Percentiles rank a stretch among this genome's conserved stretches.
Conservation (phyloP, 64 coral and sea anemone genomes). For the Dendrophyllia cribrosa region DNA sequence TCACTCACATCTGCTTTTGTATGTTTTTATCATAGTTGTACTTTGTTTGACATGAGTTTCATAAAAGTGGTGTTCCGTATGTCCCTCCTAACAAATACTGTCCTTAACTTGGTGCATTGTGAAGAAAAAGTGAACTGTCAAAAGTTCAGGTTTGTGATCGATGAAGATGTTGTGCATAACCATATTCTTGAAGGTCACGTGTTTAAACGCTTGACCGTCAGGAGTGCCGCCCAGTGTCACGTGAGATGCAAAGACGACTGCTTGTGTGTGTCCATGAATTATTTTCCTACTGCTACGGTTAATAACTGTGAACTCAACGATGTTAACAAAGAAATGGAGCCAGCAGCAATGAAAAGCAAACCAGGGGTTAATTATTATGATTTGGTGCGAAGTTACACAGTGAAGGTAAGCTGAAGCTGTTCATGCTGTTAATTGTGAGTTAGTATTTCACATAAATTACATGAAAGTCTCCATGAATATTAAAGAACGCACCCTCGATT, state of each 20-base stretch:
- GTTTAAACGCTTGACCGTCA: too few species aligned
- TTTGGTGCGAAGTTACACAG: too few species aligned
- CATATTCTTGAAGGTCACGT: background rate
- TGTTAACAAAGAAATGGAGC: too few species aligned
- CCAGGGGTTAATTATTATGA: background rate
- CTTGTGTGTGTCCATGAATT: too few species aligned
- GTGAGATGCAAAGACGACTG: too few species aligned
- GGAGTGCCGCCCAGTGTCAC: too few species aligned
- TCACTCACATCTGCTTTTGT: too few species aligned
- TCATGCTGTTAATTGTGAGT: too few species aligned
- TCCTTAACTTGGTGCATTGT: too few species aligned
- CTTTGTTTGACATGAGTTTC: background rate
- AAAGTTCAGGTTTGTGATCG: background rate
- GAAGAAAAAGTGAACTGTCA: background rate
- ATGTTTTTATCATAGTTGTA: background rate
- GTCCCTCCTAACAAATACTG: background rate
- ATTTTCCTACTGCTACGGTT: background rate
- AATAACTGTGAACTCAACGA: background rate
- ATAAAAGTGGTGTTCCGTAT: background rate
- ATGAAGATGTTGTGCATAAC: slow-evolving; percentile 2
- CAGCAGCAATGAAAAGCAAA: background rate
- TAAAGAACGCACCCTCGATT: too few species aligned
- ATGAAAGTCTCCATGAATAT: too few species aligned
- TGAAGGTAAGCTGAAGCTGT: too few species aligned
- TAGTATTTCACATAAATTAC: background rate